A percentile compares a stretch with the other conserved stretches of the same genome.
phyloP scores from a whole-genome alignment of 2,113 vertebrate species.

The Lophura nycthemera region DNA sequence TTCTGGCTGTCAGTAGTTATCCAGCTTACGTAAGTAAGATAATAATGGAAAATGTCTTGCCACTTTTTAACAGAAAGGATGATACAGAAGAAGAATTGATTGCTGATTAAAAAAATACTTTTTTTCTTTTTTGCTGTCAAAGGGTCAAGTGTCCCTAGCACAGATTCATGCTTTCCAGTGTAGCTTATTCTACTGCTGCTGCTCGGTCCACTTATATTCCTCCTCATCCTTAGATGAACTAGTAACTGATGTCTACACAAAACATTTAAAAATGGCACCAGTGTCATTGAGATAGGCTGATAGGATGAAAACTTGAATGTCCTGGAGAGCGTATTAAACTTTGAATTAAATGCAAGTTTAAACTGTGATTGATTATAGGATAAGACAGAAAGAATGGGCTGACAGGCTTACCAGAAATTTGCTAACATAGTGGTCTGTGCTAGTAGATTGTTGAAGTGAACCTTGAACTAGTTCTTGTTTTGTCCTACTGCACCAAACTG shows the following conservation, averaged over 20 bases:
- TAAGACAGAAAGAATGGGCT: background rate
- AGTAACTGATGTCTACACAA: background rate
- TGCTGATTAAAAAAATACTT: background rate
- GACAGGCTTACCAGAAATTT: background rate
- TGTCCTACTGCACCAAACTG: background rate
- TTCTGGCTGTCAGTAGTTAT: background rate
- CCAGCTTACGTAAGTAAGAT: background rate
- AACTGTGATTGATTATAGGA: background rate
- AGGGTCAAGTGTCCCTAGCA: background rate
- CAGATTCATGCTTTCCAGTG: background rate
- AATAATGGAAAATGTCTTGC: background rate
- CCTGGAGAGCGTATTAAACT: background rate
- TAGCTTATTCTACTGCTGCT: background rate
- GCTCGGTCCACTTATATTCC: background rate
- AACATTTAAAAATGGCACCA: background rate
- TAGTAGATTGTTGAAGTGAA: background rate
- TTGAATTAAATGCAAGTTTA: background rate
- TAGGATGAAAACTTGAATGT: background rate
- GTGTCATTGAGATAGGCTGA: background rate
- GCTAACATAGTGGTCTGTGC: background rate
- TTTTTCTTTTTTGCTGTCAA: background rate
- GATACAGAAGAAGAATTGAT: background rate
- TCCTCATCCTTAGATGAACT: background rate
- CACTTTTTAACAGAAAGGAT: background rate
- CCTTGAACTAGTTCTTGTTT: background rate